Base-by-base conservation (phyloP, 2,113 vertebrate species). In the Shinisaurus crocodilurus region DNA sequence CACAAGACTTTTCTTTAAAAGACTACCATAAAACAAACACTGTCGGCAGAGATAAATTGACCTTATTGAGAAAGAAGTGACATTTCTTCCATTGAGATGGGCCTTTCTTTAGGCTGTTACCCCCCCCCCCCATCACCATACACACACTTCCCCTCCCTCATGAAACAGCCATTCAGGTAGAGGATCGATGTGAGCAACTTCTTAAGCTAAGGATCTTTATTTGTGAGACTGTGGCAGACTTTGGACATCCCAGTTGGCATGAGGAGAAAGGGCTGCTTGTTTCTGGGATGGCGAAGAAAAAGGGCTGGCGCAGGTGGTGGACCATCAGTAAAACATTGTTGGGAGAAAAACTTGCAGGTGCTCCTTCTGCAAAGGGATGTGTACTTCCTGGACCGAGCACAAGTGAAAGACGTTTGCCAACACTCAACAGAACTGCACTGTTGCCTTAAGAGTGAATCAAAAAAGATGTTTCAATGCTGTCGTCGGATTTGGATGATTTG, bases 391-490 rank as follows among this genome's bases (percentile, higher is more conserved):
- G 93, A 94, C 91, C 93, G 13, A 76, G 94, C 45, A 93, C 70
- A 88, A 96, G 95, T 93, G 57, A 92, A 94, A 67, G 94, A 92
- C 91, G 91, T 69, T 95, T 97, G 97, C 97, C 97, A 97, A 96
- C 34, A 89, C 81, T 95, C 90, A 3, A 97, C 94, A 97, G 96
- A 97, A 91, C 96, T 0, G 75, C 95, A 94, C 97, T 97, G 97
- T 98, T 97, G 97, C 97, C 96, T 97, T 93, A 81, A 82, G 97
- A 96, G 97, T 94, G 97, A 96, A 96, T 97, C 94, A 97, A 93
- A 91, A 98, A 98, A 98, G 98, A 97, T 98, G 98, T 97, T 98
- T 97, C 97, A 97, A 97, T 96, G 97, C 96, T 97, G 97, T 95
- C 95, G 97, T 97, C 92, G 96, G 96, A 96, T 97, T 96, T 97